Percentiles rank a stretch among this genome's conserved stretches.
These are phyloP conservation scores for Chauna torquata DNA, from an alignment of 2,113 vertebrate genomes.

Conservation along the genomic window DNA sequence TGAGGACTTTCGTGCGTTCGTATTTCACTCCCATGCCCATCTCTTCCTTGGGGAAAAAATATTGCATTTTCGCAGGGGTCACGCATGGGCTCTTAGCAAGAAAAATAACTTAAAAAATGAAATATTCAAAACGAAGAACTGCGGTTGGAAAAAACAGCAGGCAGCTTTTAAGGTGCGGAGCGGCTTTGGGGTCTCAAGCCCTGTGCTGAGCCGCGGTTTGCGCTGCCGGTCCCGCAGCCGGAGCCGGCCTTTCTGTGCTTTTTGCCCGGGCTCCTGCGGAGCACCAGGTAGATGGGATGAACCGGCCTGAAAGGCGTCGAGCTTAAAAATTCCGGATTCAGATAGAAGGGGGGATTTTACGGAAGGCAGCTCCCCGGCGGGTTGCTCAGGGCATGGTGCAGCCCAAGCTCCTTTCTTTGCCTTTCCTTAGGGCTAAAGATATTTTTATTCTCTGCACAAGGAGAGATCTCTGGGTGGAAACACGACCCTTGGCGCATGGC, in stretches of 20 bases:
- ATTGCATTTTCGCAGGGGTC: background rate
- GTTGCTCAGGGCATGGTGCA: fast-evolving
- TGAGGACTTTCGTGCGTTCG: fast-evolving
- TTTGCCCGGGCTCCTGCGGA: background rate
- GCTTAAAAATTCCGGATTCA: background rate
- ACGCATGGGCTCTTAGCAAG: background rate
- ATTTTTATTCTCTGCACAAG: background rate
- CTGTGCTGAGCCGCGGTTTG: background rate
- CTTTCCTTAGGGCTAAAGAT: background rate
- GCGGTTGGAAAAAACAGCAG: background rate
- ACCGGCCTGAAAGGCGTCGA: fast-evolving
- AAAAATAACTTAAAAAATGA: background rate
- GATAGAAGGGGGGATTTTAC: background rate
- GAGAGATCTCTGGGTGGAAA: background rate
- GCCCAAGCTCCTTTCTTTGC: background rate
- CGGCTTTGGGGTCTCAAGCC: background rate
- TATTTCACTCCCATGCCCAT: fast-evolving
- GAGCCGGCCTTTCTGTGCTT: background rate
- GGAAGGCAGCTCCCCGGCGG: background rate
- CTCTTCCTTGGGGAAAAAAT: background rate
- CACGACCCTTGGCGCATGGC: fast-evolving
- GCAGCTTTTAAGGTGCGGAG: background rate
- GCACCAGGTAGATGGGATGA: background rate
- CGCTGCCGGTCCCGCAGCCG: background rate
- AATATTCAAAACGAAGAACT: background rate